Percentiles rank a stretch among this genome's conserved stretches.
Conservation (phyloP, 2,113 vertebrate genomes). For the Diphyllodes magnificus region DNA sequence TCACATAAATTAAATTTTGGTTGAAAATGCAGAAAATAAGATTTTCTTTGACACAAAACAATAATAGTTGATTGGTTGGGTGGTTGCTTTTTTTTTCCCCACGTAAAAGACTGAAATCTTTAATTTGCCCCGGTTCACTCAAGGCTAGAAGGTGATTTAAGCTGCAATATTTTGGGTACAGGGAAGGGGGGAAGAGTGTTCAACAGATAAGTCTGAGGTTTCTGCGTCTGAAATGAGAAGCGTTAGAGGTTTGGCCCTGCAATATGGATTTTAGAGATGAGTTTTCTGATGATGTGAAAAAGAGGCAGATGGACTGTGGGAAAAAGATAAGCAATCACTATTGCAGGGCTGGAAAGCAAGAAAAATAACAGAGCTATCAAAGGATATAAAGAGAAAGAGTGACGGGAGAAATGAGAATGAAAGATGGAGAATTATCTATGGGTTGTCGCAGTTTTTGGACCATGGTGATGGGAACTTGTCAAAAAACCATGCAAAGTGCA, state of each 20-base stretch:
- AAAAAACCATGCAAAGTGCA: background rate
- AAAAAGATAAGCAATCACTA: background rate
- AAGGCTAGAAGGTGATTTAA: background rate
- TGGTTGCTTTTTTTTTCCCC: background rate
- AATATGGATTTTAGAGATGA: background rate
- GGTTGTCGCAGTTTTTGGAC: background rate
- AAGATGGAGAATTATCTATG: background rate
- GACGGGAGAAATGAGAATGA: background rate
- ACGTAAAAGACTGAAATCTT: background rate
- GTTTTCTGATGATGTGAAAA: background rate
- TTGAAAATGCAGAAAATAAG: background rate
- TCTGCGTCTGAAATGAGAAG: background rate
- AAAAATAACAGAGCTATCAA: constrained; percentile 2
- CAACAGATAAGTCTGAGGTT: background rate
- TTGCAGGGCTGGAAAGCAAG: background rate
- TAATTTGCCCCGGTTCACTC: background rate
- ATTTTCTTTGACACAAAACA: background rate
- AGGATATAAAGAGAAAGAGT: background rate
- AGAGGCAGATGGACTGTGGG: background rate
- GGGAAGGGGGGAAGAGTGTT: background rate
- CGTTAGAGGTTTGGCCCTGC: background rate
- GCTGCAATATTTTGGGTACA: background rate
- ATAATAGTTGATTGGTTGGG: background rate
- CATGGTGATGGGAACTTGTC: background rate
- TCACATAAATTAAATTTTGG: background rate